These are phyloP conservation scores for Catharus bicknelli DNA, from an alignment of 2,113 vertebrate genomes.

Conservation along the genomic window DNA sequence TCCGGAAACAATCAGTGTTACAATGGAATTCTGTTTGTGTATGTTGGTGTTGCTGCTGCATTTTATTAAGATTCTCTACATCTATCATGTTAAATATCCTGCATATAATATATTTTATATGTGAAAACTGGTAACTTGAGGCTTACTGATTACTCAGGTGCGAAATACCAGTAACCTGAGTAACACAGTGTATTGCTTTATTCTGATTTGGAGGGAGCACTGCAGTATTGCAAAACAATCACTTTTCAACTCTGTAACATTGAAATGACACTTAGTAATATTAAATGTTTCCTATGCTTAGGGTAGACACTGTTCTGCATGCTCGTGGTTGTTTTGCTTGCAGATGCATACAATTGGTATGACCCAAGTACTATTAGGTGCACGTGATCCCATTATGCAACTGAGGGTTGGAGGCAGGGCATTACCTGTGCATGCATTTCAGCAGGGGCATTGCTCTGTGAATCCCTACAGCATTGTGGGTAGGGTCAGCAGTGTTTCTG, in stretches of 20 bases:
- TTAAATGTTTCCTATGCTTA: not conserved
- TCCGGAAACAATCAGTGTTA: not conserved
- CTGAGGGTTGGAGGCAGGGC: not conserved
- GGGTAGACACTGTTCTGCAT: not conserved
- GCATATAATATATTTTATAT: not conserved
- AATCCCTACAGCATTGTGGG: not conserved
- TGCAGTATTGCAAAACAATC: not conserved
- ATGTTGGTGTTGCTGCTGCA: not conserved
- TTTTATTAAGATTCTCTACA: not conserved
- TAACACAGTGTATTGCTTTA: not conserved
- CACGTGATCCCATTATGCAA: conserved; percentile 27
- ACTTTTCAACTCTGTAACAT: not conserved
- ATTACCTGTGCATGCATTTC: not conserved
- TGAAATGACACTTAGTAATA: not conserved
- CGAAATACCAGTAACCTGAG: not conserved
- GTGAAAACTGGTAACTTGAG: not conserved
- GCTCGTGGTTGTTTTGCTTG: conserved; percentile 8
- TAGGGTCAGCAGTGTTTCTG: not conserved
- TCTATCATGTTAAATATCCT: not conserved
- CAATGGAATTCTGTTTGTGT: not conserved
- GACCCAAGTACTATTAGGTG: conserved; percentile 23
- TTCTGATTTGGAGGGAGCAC: not conserved
- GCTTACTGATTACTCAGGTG: not conserved
- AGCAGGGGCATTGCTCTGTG: not conserved
- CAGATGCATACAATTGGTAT: conserved; percentile 19